Percentiles rank a stretch among this genome's conserved stretches.
Evolutionary conservation across 2,113 vertebrate genomes (phyloP).

Genomic region (Calidris pygmaea): DNA sequence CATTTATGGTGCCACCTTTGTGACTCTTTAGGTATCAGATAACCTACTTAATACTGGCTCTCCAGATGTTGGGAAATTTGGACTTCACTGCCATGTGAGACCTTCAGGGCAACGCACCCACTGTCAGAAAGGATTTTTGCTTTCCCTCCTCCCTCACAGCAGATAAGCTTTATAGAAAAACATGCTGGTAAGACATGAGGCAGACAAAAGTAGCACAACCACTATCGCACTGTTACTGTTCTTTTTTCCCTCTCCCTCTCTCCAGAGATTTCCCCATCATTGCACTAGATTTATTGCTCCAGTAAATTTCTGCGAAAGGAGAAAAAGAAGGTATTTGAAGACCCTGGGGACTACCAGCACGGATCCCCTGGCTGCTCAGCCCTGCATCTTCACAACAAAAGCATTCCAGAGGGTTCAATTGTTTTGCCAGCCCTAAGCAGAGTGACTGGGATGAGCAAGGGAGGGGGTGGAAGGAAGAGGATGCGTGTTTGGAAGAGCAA

Average conservation of each 20-base stretch:
- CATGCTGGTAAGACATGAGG: background rate
- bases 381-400: slow-evolving; percentile 51
- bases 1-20: slow-evolving; percentile 52
- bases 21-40: slow-evolving; percentile 50
- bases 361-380: slow-evolving; percentile 49
- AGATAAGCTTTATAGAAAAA: background rate
- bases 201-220: slow-evolving; percentile 16
- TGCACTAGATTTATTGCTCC: slow-evolving; percentile 71
- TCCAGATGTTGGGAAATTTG: slow-evolving; percentile 37
- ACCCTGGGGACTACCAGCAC: slow-evolving; percentile 21
- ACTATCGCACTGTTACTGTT: background rate
- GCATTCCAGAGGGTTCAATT: slow-evolving; percentile 49
- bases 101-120: background rate
- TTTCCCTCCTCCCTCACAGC: background rate
- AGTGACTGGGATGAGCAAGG: background rate
- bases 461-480: background rate
- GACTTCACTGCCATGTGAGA: slow-evolving; percentile 14
- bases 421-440: slow-evolving; percentile 53
- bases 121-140: background rate
- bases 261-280: slow-evolving; percentile 68
- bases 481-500: background rate
- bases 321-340: background rate
- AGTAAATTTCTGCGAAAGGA: slow-evolving; percentile 66
- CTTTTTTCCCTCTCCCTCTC: background rate
- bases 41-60: slow-evolving; percentile 45